Base-by-base conservation (phyloP, 2,797 vertebrate species). In the Rhinatrema bivittatum region DNA sequence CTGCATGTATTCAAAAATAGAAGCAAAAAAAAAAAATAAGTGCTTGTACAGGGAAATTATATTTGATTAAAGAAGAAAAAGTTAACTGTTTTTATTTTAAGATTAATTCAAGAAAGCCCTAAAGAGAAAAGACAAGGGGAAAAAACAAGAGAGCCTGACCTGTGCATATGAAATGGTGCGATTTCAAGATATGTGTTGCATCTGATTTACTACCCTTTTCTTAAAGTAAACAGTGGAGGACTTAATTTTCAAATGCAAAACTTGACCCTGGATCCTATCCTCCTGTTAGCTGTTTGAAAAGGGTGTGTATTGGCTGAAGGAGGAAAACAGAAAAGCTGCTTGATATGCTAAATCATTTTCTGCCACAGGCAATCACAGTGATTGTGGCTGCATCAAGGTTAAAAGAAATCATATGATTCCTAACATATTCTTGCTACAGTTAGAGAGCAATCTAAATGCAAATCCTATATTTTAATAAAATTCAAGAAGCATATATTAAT, bases 371-470 rank as follows among this genome's bases (percentile, higher is more conserved):
- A 47, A 39, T 56, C 25, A 25, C 37, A 36, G 13, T 44, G 25
- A 42, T 37, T 42, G 36, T 53, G 55, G 28, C 13, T 44, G 15
- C 20, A 35, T 39, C 42, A 32, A 36, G 29, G 20, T 41, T 46
- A 39, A 55, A 65, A 46, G 30, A 39, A 53, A 27, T 32, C 23
- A 42, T 4, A 42, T 20, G 17, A 53, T 42, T 67, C 53, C 17
- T 31, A 32, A 24, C 10, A 7, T 23, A 39, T 10, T 3, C 28
- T 7, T 41, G 25, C 28, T 18, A 32, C n/a, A n/a, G n/a, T n/a
- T n/a, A 38, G 16, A 56, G 31, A 41, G 34, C 40, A 67, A 62
- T 67, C 50, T 61, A 72, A 67, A 72, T 70, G 66, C 42, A 65
- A 72, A 65, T 72, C 62, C 30, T 51, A 29, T 31, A 60, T 53